A percentile compares a stretch with the other conserved stretches of the same genome.
Conservation (phyloP, 2,113 vertebrate genomes). For the Ceuthmochares aereus region DNA sequence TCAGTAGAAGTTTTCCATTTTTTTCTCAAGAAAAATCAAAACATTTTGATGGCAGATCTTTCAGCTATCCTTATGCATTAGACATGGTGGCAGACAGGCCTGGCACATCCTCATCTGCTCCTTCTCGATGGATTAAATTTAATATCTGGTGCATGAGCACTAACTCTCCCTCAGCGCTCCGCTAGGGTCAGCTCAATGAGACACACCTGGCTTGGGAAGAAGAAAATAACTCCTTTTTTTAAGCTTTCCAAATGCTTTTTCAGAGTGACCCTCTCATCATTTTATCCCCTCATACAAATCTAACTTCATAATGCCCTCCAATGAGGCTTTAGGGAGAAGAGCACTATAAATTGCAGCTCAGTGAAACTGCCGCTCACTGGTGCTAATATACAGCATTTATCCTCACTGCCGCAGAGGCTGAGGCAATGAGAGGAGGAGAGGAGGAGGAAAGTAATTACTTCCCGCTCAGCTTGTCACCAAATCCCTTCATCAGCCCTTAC, state of each 20-base stretch:
- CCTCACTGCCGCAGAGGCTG: neutral
- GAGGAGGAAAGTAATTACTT: conserved; percentile 48
- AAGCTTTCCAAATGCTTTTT: neutral
- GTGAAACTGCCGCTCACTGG: conserved; percentile 24
- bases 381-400: conserved; percentile 27
- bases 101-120: conserved; percentile 28
- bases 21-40: conserved; percentile 20
- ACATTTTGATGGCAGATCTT: conserved; percentile 48
- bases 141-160: neutral
- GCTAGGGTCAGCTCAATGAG: neutral
- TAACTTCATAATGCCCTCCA: conserved; percentile 3
- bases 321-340: neutral
- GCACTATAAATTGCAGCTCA: neutral
- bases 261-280: neutral
- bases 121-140: conserved; percentile 34
- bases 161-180: neutral
- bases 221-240: neutral
- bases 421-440: neutral
- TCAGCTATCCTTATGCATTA: conserved; percentile 21
- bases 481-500: conserved; percentile 1
- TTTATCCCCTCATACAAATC: neutral
- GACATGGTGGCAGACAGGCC: neutral
- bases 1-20: neutral
- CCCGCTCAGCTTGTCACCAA: conserved; percentile 27
- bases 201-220: neutral